These are phyloP conservation scores for Macrosiphum euphorbiae DNA, from an alignment of 2,888 invertebrate genomes.

Conservation along the genomic window DNA sequence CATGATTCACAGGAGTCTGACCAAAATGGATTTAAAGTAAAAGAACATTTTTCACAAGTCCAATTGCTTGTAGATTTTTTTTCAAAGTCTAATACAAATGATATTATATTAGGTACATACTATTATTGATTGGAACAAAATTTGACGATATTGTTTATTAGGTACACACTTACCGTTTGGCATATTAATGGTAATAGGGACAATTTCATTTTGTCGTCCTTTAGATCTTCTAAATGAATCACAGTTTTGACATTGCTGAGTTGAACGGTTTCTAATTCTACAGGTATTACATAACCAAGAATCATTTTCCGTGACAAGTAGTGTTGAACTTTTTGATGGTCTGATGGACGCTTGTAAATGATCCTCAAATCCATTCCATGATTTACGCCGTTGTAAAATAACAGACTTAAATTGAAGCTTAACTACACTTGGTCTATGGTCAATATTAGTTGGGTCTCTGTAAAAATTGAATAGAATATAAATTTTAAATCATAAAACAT, in stretches of 20 bases:
- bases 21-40: constrained; percentile 87
- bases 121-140: neutral
- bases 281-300: constrained; percentile 55
- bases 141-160: neutral
- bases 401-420: constrained; percentile 49
- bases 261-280: constrained; percentile 39
- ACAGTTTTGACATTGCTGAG: constrained; percentile 52
- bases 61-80: constrained; percentile 76
- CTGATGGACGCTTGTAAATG: neutral
- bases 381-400: constrained; percentile 51
- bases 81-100: constrained; percentile 2
- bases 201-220: constrained; percentile 34
- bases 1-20: constrained; percentile 87
- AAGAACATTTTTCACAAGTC: constrained; percentile 91
- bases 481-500: neutral
- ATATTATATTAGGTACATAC: neutral
- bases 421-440: constrained; percentile 16
- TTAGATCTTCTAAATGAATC: constrained; percentile 33
- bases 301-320: constrained; percentile 21
- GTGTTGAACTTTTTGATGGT: constrained; percentile 55
- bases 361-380: constrained; percentile 59
- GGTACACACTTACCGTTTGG: constrained; percentile 28
- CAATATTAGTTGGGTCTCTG: constrained; percentile 53
- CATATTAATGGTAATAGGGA: constrained; percentile 40
- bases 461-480: neutral